Evolutionary conservation across 2,113 vertebrate genomes (phyloP).

Genomic region (Hyaena hyaena): DNA sequence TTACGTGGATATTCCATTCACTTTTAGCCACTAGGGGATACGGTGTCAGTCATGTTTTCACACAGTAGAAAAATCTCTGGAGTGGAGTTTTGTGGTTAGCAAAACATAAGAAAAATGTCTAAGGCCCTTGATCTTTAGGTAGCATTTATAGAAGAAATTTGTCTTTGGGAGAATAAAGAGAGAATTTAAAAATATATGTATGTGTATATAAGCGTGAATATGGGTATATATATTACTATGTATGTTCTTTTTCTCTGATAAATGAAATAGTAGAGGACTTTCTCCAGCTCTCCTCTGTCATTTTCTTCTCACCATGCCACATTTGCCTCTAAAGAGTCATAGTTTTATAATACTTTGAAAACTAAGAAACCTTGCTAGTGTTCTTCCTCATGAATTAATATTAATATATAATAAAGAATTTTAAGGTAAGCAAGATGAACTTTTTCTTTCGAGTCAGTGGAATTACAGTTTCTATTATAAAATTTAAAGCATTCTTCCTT

Average conservation of each 20-base stretch:
- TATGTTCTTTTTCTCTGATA: not conserved
- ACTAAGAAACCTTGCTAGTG: not conserved
- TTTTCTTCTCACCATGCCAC: not conserved
- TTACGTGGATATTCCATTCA: not conserved
- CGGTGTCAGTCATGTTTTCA: not conserved
- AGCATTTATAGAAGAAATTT: not conserved
- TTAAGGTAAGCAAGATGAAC: not conserved
- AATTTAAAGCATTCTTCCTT: not conserved
- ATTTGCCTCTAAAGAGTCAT: not conserved
- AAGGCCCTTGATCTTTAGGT: not conserved
- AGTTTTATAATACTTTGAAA: conserved; percentile 5
- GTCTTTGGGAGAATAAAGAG: not conserved
- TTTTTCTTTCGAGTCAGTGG: not conserved
- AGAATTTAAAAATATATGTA: not conserved
- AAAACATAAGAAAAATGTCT: not conserved
- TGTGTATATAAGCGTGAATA: not conserved
- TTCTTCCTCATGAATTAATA: not conserved
- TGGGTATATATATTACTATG: not conserved
- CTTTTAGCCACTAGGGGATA: not conserved
- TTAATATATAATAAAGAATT: not conserved
- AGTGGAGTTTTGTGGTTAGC: not conserved
- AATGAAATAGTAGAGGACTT: not conserved
- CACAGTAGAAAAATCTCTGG: not conserved
- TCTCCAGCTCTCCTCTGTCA: not conserved
- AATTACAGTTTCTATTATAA: conserved; percentile 9